Evolutionary conservation across 2,888 invertebrate genomes (phyloP), one percentile per base, ranked within the genome.

Genomic region (Acrocyrtus sp.): DNA sequence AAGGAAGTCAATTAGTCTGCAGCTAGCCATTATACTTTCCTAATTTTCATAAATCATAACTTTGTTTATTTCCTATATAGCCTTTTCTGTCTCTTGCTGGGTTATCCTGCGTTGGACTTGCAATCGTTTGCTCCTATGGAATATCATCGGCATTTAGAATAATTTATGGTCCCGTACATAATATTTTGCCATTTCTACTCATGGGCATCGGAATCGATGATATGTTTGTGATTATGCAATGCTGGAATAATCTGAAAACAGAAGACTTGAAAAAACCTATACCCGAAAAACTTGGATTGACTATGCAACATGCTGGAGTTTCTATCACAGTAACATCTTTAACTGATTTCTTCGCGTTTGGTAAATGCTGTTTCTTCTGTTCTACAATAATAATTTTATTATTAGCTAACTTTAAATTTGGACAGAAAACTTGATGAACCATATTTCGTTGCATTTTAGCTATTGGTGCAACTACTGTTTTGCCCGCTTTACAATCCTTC

Each of bases 281-380:
- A 17, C 87, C 88, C n/a, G 87, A 90, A 80, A 88, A 88, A 84
- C 86, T 93, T 61, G 93, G 90, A 0, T 83, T 89, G 45, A 90
- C 91, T 87, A 83, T 93, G 61, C 89, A 90, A 83, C 92, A 93
- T 83, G 93, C 93, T 4, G 94, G 94, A 1, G 91, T 92, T 0
- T 93, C 93, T 0, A 93, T 94, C 76, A 92, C 91, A 1, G 90
- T 94, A 22, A 94, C 94, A 4, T 92, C 93, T 0, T 86, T 93
- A 8, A 81, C 81, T 0, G 81, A 81, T 50, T 78, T 80, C 47
- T 75, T 76, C 17, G 81, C 81, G n/a, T 81, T 81, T 66, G 78
- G 69, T 69, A 26, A 19, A 17, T 47, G 10, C 5, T 21, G 27
- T 29, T 24, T 53, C 17, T 53, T 53, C 3, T 53, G 27, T 8